These are phyloP conservation scores for Bufotes viridis DNA, from an alignment of 2,797 vertebrate genomes.

Conservation along the genomic window DNA sequence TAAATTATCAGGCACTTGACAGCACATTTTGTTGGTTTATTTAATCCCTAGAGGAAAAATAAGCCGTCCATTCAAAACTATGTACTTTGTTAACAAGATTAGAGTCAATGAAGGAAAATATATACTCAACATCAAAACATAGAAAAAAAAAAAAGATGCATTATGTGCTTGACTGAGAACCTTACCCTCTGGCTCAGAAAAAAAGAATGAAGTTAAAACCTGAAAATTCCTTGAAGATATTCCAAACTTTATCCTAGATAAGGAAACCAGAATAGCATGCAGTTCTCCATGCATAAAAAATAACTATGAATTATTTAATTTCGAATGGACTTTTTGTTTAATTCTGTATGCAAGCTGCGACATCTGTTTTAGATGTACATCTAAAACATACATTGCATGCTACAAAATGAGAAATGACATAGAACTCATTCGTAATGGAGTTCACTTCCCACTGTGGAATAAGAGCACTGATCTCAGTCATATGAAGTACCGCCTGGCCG, in stretches of 20 bases:
- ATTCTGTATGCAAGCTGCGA: not conserved
- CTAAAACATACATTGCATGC: constrained; percentile 26
- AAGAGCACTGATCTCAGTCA: not conserved
- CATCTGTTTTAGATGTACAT: constrained; percentile 56
- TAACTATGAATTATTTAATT: constrained; percentile 56
- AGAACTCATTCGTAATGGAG: constrained; percentile 23
- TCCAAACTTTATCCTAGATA: constrained; percentile 22
- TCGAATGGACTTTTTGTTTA: constrained; percentile 41
- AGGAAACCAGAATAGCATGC: constrained; percentile 28
- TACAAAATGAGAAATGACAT: constrained; percentile 29
- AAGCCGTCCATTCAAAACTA: constrained; percentile 37
- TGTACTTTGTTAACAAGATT: constrained; percentile 56
- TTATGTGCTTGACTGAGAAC: constrained; percentile 61
- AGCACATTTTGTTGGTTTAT: constrained; percentile 43
- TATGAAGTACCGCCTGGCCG: not conserved
- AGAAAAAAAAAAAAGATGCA: constrained; percentile 30
- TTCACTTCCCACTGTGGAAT: not conserved
- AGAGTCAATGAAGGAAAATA: constrained; percentile 53
- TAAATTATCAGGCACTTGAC: constrained; percentile 38
- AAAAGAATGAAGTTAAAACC: constrained; percentile 32
- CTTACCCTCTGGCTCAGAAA: constrained; percentile 50
- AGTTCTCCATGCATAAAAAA: constrained; percentile 50
- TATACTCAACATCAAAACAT: constrained; percentile 58
- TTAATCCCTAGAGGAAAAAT: constrained; percentile 39
- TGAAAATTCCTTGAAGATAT: constrained; percentile 45